Evolutionary conservation across 2,797 vertebrate genomes (phyloP).

Genomic region (Danio kyathit): DNA sequence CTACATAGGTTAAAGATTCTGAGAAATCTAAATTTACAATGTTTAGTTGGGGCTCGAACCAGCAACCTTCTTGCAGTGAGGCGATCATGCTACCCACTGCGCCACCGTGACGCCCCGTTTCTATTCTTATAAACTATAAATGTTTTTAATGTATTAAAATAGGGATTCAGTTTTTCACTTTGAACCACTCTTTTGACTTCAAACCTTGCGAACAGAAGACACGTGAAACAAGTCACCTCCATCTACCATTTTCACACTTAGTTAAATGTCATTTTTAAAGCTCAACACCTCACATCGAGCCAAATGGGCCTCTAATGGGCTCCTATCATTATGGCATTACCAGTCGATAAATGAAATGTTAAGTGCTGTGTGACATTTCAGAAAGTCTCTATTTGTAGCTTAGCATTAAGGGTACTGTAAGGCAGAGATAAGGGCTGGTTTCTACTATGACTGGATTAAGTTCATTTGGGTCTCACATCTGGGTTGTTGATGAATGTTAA

Average conservation of each 20-base stretch:
- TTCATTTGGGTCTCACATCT: slow-evolving; percentile 42
- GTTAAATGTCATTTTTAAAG: slow-evolving; percentile 74
- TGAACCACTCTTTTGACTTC: neutral
- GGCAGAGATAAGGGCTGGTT: slow-evolving; percentile 21
- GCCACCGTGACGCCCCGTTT: too few relatives aligned
- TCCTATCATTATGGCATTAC: slow-evolving; percentile 61
- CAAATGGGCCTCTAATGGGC: slow-evolving; percentile 61
- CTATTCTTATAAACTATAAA: too few relatives aligned
- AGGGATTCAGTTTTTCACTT: neutral
- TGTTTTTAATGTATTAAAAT: too few relatives aligned
- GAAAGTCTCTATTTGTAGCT: slow-evolving; percentile 57
- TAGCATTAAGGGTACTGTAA: slow-evolving; percentile 50
- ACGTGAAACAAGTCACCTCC: slow-evolving; percentile 51
- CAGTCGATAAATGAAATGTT: slow-evolving; percentile 62
- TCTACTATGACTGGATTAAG: slow-evolving; percentile 46
- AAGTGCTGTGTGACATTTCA: slow-evolving; percentile 64
- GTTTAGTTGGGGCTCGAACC: too few relatives aligned
- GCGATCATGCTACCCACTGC: too few relatives aligned
- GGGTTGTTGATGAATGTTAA: slow-evolving; percentile 23
- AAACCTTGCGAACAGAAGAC: slow-evolving; percentile 19
- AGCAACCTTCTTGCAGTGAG: too few relatives aligned
- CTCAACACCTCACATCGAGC: slow-evolving; percentile 68
- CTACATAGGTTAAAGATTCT: too few relatives aligned
- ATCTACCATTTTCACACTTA: slow-evolving; percentile 60
- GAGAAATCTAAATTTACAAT: too few relatives aligned